Evolutionary conservation across 2,888 invertebrate genomes (phyloP).

Genomic region (Camptogramma bilineatum): DNA sequence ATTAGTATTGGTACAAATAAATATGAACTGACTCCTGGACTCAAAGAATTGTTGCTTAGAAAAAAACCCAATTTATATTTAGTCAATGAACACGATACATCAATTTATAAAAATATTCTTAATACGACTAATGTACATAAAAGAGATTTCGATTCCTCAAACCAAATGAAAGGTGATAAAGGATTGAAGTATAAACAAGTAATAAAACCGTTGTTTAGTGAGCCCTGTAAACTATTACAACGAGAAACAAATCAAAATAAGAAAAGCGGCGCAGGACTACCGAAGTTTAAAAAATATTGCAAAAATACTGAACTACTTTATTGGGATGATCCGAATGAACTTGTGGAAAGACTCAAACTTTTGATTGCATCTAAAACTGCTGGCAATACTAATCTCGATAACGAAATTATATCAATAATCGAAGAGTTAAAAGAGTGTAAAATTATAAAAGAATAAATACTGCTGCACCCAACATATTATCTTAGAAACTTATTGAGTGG

Average conservation of each 20-base stretch:
- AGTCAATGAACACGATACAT: not conserved
- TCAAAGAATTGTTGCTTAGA: conserved; percentile 3
- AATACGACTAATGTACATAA: not conserved
- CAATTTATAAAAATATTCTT: conserved; percentile 1
- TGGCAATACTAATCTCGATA: conserved; percentile 27
- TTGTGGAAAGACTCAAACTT: conserved; percentile 35
- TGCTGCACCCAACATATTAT: not conserved
- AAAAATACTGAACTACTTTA: conserved; percentile 1
- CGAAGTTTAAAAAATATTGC: conserved; percentile 3
- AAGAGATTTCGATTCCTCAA: not conserved
- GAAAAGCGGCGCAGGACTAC: not conserved
- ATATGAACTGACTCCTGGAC: conserved; percentile 5
- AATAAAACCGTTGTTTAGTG: not conserved
- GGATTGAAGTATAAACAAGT: not conserved
- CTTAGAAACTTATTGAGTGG: not conserved
- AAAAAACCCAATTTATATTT: not conserved
- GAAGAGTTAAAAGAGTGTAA: conserved; percentile 31
- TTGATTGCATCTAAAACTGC: conserved; percentile 40
- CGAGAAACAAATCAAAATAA: not conserved
- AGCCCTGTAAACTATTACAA: too few relatives aligned
- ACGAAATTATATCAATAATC: conserved; percentile 59
- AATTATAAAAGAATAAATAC: conserved; percentile 29
- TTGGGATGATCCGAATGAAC: conserved; percentile 13
- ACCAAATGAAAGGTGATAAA: conserved; percentile 1
- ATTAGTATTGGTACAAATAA: not conserved